Conservation (phyloP, 2,888 invertebrate genomes). For the Nephrotoma appendiculata region DNA sequence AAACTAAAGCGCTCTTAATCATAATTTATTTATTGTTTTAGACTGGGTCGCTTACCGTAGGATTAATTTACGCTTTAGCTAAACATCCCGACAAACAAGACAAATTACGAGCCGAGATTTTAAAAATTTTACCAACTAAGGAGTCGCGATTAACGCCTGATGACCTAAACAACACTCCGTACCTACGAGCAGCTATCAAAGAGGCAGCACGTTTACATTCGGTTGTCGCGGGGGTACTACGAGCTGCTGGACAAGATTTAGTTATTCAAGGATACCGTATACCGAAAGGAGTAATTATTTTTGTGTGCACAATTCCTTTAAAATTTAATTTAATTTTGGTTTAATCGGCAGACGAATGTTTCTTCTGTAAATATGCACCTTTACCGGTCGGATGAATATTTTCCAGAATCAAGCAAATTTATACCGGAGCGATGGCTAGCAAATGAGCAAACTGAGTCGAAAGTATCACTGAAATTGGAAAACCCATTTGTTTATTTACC, state of each 20-base stretch:
- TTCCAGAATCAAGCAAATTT: conserved; percentile 40
- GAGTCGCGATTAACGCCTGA: conserved; percentile 27
- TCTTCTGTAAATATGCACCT: conserved; percentile 19
- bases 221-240: conserved; percentile 39
- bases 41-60: conserved; percentile 33
- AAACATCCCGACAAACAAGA: conserved; percentile 48
- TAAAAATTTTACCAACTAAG: conserved; percentile 26
- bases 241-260: conserved; percentile 38
- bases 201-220: conserved; percentile 48
- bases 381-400: conserved; percentile 37
- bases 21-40: conserved; percentile 17
- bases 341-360: conserved; percentile 2
- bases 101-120: conserved; percentile 43
- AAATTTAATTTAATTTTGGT: too few relatives aligned
- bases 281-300: conserved; percentile 39
- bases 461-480: conserved; percentile 12
- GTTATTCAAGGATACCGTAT: conserved; percentile 44
- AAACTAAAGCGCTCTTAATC: conserved; percentile 14
- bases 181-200: conserved; percentile 54
- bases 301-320: too few relatives aligned
- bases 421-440: conserved; percentile 54
- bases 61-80: conserved; percentile 44
- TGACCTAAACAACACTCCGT: conserved; percentile 35
- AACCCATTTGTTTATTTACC: conserved; percentile 28
- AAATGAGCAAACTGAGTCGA: conserved; percentile 12